Evolutionary conservation across 2,888 invertebrate genomes (phyloP).

Genomic region (Flabesymbios commensalis): DNA sequence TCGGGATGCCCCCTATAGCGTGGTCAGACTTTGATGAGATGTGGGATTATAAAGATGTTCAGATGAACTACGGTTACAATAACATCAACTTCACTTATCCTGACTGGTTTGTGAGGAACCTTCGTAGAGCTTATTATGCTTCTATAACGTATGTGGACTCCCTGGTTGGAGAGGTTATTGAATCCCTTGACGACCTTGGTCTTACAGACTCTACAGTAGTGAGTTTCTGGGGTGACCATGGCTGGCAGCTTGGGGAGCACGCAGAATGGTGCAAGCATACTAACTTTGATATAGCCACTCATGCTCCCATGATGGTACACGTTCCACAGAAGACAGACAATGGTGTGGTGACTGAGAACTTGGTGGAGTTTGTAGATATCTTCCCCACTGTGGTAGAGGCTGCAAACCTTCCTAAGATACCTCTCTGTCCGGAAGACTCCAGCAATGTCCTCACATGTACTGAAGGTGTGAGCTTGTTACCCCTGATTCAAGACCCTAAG

Average conservation of each 20-base stretch:
- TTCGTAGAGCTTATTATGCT: constrained; percentile 30
- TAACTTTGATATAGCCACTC: constrained; percentile 41
- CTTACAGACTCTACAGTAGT: constrained; percentile 27
- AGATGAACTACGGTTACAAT: constrained; percentile 30
- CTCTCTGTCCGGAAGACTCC: constrained; percentile 23
- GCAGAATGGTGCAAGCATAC: constrained; percentile 40
- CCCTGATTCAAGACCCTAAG: constrained; percentile 12
- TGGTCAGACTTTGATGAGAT: constrained; percentile 40
- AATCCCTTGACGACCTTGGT: constrained; percentile 13
- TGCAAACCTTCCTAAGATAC: constrained; percentile 27
- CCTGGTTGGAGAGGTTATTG: constrained; percentile 20
- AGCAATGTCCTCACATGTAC: constrained; percentile 11
- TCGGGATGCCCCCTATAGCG: constrained; percentile 38
- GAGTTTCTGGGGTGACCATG: constrained; percentile 32
- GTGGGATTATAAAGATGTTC: constrained; percentile 33
- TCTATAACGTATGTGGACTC: constrained; percentile 20
- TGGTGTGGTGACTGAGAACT: constrained; percentile 27
- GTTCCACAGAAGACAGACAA: constrained; percentile 41
- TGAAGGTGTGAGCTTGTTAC: constrained; percentile 28
- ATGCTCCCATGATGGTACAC: constrained; percentile 42
- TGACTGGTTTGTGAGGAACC: constrained; percentile 7
- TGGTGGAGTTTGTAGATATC: constrained; percentile 43
- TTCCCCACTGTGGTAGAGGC: constrained; percentile 44
- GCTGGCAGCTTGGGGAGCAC: constrained; percentile 34
- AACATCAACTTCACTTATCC: constrained; percentile 41